These are phyloP conservation scores for Notolabrus celidotus DNA, from an alignment of 2,797 vertebrate genomes.

Conservation along the genomic window DNA sequence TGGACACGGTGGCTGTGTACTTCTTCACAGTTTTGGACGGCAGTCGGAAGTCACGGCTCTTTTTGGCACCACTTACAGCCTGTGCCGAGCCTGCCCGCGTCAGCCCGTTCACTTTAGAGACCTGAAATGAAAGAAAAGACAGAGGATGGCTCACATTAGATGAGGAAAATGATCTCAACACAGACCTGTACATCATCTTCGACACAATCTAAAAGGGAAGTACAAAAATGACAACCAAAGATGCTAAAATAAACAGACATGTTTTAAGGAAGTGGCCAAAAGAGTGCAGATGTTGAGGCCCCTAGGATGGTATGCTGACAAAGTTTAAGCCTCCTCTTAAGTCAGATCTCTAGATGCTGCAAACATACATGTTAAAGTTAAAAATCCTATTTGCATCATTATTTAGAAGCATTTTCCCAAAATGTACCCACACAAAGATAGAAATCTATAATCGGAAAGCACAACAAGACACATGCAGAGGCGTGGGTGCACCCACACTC, in stretches of 20 bases:
- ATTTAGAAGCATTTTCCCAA: constrained; percentile 1
- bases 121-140: constrained; percentile 75
- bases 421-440: constrained; percentile 8
- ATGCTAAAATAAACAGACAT: too few species aligned
- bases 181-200: neutral
- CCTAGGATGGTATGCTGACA: too few species aligned
- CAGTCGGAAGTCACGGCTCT: constrained; percentile 96
- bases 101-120: constrained; percentile 96
- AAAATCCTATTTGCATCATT: constrained; percentile 12
- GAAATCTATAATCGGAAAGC: constrained; percentile 21
- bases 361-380: neutral
- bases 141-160: neutral
- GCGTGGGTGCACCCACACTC: constrained; percentile 33
- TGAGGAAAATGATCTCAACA: too few species aligned
- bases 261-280: too few species aligned
- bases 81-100: constrained; percentile 91
- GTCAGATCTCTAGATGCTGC: constrained; percentile 8
- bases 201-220: neutral
- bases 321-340: neutral
- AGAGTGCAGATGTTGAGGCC: too few species aligned
- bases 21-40: constrained; percentile 99
- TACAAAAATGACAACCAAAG: too few species aligned
- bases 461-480: constrained; percentile 11
- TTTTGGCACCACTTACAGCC: constrained; percentile 94
- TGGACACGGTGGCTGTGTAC: constrained; percentile 98